Evolutionary conservation across 2,797 vertebrate genomes (phyloP).

Genomic region (Manis javanica): DNA sequence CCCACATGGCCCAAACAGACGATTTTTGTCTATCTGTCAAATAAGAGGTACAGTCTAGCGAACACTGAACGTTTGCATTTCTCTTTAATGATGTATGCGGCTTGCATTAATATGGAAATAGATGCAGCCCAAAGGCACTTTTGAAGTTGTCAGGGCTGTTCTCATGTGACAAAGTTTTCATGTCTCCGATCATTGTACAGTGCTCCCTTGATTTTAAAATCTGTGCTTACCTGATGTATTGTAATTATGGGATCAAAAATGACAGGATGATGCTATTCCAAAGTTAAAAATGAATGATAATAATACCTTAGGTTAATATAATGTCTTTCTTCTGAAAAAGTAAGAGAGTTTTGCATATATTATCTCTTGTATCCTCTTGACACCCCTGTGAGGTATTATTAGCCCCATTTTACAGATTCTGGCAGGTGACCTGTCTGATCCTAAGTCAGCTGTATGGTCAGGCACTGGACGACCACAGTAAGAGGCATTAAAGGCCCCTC

Average conservation of each 20-base stretch:
- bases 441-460: not conserved
- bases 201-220: slow-evolving; percentile 79
- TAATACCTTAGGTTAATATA: slow-evolving; percentile 81
- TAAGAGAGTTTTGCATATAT: slow-evolving; percentile 78
- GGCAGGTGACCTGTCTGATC: not conserved
- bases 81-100: slow-evolving; percentile 52
- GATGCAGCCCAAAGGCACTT: slow-evolving; percentile 76
- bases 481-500: not conserved
- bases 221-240: slow-evolving; percentile 83
- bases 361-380: slow-evolving; percentile 65
- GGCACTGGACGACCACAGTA: not conserved
- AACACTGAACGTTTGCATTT: slow-evolving; percentile 31
- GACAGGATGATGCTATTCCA: slow-evolving; percentile 81
- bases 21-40: slow-evolving; percentile 59
- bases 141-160: slow-evolving; percentile 79
- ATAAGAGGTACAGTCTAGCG: slow-evolving; percentile 15
- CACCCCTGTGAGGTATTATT: slow-evolving; percentile 57
- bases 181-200: slow-evolving; percentile 71
- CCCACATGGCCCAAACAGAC: slow-evolving; percentile 1
- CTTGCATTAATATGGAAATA: slow-evolving; percentile 82
- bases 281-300: slow-evolving; percentile 83
- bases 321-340: slow-evolving; percentile 79
- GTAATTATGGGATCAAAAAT: slow-evolving; percentile 84
- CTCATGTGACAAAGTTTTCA: slow-evolving; percentile 82
- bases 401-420: slow-evolving; percentile 79